Evolutionary conservation across 2,797 vertebrate species (phyloP).

Genomic region (Toxotes lorentzi): DNA sequence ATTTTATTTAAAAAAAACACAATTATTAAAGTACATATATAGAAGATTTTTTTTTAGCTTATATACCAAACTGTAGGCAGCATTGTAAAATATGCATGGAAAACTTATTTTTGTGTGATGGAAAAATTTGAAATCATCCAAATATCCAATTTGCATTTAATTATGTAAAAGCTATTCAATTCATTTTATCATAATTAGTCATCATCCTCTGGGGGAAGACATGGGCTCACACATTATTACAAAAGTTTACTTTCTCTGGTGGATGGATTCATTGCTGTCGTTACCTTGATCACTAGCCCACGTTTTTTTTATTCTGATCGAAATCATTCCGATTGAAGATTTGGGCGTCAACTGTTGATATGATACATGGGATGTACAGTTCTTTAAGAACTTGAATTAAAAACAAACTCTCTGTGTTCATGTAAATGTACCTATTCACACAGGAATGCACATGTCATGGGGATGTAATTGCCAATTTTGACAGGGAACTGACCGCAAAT

Average conservation of each 20-base stretch:
- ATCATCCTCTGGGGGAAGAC: conserved; percentile 17
- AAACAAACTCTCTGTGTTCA: too few relatives aligned
- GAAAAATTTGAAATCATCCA: neutral
- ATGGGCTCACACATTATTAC: neutral
- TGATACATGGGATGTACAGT: too few relatives aligned
- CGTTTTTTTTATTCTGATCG: too few relatives aligned
- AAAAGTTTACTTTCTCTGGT: conserved; percentile 1
- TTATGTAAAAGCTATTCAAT: conserved; percentile 21
- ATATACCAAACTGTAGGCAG: neutral
- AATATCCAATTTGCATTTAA: conserved; percentile 31
- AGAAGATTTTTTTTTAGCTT: neutral
- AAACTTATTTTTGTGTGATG: neutral
- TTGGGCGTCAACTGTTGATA: too few relatives aligned
- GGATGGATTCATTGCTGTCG: conserved; percentile 7
- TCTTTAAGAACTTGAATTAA: too few relatives aligned
- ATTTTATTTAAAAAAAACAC: too few relatives aligned
- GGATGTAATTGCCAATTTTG: conserved; percentile 21
- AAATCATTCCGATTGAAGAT: too few relatives aligned
- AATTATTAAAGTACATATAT: neutral
- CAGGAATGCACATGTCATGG: neutral
- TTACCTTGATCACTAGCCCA: conserved; percentile 1
- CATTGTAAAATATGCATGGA: neutral
- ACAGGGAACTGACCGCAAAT: conserved; percentile 23
- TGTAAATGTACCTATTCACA: neutral
- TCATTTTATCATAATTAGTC: conserved; percentile 31